Evolutionary conservation across 2,113 vertebrate species (phyloP), one percentile per base, ranked within the genome.

Genomic region (Boulengeromyrus knoepffleri): DNA sequence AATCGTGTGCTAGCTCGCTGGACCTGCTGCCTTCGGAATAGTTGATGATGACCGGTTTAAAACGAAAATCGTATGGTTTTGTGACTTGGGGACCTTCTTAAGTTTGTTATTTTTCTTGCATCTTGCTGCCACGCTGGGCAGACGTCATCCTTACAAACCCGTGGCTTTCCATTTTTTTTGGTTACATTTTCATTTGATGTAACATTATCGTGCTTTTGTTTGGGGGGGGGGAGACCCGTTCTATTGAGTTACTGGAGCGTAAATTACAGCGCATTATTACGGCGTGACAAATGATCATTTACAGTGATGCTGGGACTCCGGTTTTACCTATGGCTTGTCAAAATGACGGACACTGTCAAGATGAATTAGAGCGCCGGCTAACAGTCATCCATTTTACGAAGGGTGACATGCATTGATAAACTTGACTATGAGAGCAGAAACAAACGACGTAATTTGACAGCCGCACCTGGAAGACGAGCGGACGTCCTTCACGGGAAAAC

Each of bases 101-200:
- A 94, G 91, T 95, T 95, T 92, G 66, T 39, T 80, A 17, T 36
- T 93, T 36, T 92, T 91, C 94, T 91, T 94, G 93, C 90, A 92
- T 93, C 92, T 93, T 93, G 93, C 92, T 92, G 92, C 93, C 92
- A 93, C 92, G 91, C 92, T 89, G 89, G 85, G 91, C 92, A 93
- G 92, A 94, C 95, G 94, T 93, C 94, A 94, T 91, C 91, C 91
- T 56, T 91, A 90, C 90, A 80, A 92, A 90, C 92, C 91, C 88
- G 13, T 39, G 24, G 6, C 4, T 83, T 83, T 7, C 9, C 45
- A 36, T 31, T 17, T 85, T 47, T 17, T 91, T 93, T 91, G 89
- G 90, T 91, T 92, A 89, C 89, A 47, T 89, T 50, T 45, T 52
- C 83, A 45, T 5, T 42, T 88, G 91, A 77, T 90, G 89, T 89